phyloP scores from a whole-genome alignment of 2,113 vertebrate genomes.

The Gavia stellata region DNA sequence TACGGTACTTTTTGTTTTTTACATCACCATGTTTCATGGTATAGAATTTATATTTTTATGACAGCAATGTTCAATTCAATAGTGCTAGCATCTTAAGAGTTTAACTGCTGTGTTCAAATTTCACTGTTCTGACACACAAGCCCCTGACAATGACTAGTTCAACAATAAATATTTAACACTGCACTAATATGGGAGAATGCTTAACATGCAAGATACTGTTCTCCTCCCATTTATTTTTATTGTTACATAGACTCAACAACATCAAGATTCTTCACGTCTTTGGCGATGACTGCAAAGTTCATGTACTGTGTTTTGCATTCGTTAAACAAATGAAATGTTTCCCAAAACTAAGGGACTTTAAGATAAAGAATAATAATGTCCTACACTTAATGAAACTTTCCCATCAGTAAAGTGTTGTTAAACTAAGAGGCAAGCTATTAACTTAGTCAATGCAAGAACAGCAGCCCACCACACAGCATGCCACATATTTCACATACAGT shows the following conservation, averaged over 20 bases:
- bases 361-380: not conserved
- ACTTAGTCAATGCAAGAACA: not conserved
- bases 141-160: not conserved
- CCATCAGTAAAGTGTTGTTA: not conserved
- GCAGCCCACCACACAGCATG: not conserved
- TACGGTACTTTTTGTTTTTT: not conserved
- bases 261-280: not conserved
- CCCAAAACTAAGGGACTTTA: not conserved
- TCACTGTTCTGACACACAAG: constrained; percentile 3
- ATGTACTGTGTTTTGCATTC: not conserved
- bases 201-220: not conserved
- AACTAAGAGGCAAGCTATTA: not conserved
- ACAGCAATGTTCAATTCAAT: not conserved
- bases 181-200: not conserved
- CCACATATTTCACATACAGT: not conserved
- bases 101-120: constrained; percentile 24
- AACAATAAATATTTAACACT: constrained; percentile 25
- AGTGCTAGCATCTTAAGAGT: not conserved
- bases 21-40: not conserved
- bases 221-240: not conserved
- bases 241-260: not conserved
- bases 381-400: not conserved
- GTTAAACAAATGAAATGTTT: not conserved
- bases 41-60: not conserved
- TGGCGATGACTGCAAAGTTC: not conserved